Percentiles rank a stretch among this genome's conserved stretches.
These are phyloP conservation scores for Triplophysa rosa DNA, from an alignment of 2,113 vertebrate species.

Conservation along the genomic window DNA sequence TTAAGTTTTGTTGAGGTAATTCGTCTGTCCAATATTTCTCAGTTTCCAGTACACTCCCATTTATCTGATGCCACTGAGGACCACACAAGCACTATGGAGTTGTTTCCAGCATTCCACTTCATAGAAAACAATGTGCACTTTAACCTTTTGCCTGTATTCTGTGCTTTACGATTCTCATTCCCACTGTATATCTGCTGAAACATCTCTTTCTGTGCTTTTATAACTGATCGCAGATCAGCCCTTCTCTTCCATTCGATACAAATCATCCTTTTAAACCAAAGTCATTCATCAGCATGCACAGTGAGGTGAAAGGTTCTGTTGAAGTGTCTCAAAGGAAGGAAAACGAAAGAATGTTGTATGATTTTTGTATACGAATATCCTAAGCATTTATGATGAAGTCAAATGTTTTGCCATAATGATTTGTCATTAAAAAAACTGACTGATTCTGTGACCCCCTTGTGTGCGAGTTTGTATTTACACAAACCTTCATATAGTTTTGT, in stretches of 20 bases:
- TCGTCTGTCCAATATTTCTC: neutral
- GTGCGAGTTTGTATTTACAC: constrained; percentile 4
- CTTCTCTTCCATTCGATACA: neutral
- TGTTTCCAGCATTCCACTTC: neutral
- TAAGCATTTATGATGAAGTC: constrained; percentile 1
- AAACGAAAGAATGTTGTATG: neutral
- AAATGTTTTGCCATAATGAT: constrained; percentile 15
- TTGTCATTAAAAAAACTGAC: constrained; percentile 14
- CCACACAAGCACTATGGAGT: neutral
- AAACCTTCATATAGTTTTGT: neutral
- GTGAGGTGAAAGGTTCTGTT: neutral
- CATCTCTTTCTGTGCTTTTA: constrained; percentile 15
- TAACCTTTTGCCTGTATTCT: neutral
- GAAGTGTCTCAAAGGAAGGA: neutral
- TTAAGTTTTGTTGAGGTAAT: neutral
- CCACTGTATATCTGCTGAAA: neutral
- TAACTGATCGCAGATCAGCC: constrained; percentile 13
- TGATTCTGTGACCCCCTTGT: neutral
- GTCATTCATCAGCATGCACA: constrained; percentile 1
- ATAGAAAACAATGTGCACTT: constrained; percentile 5
- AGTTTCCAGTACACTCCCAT: neutral
- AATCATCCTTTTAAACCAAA: neutral
- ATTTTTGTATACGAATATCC: constrained; percentile 7
- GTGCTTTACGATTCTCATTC: neutral
- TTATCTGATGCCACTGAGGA: neutral